Conservation (phyloP, 2,797 vertebrate genomes). For the Emys orbicularis region DNA sequence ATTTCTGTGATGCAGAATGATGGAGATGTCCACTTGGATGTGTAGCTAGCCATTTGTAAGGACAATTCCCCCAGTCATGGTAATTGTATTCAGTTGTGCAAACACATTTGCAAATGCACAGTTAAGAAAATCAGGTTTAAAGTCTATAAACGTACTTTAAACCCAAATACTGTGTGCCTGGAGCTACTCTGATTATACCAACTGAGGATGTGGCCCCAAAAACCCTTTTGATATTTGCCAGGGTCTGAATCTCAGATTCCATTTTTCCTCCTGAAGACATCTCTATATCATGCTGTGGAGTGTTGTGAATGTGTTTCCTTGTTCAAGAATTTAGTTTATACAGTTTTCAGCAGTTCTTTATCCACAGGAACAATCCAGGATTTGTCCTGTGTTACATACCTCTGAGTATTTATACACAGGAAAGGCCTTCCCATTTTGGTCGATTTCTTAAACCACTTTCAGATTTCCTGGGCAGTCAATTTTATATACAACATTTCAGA, state of each 20-base stretch:
- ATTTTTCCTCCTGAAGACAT: not conserved
- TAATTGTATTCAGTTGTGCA: rapidly evolving
- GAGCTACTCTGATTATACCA: not conserved
- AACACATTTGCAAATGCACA: rapidly evolving
- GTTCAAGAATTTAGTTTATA: not conserved
- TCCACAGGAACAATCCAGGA: not conserved
- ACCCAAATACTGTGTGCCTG: not conserved
- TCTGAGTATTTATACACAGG: not conserved
- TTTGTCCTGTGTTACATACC: not conserved
- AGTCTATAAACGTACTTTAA: not conserved
- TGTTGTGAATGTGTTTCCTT: not conserved
- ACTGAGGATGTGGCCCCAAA: not conserved
- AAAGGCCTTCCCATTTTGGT: slow-evolving; percentile 7
- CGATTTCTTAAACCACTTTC: slow-evolving; percentile 2
- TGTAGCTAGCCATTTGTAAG: not conserved
- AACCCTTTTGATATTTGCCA: not conserved
- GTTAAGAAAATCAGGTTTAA: not conserved
- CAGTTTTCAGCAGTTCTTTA: slow-evolving; percentile 5
- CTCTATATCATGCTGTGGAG: not conserved
- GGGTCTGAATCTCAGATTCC: not conserved
- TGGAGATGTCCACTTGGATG: not conserved
- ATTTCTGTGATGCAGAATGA: not conserved
- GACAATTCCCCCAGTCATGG: not conserved
- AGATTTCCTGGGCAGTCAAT: not conserved
- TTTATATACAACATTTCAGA: not conserved